Conservation (phyloP, 2,113 vertebrate genomes). For the Pipa parva region DNA sequence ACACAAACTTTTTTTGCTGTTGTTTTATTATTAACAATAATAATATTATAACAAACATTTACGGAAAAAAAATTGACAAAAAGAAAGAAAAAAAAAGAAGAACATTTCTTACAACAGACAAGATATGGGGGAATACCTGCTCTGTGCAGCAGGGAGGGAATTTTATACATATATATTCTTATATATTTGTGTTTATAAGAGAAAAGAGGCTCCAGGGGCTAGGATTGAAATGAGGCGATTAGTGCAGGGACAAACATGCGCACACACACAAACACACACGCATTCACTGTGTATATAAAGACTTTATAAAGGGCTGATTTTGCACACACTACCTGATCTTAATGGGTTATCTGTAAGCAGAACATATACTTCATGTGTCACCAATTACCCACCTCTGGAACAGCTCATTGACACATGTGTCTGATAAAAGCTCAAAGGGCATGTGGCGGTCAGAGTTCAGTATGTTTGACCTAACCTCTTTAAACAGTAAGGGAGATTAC, state of each 20-base stretch:
- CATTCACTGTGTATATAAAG: constrained; percentile 25
- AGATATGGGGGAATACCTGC: constrained; percentile 6
- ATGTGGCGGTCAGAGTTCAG: not conserved
- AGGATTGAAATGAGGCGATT: constrained; percentile 26
- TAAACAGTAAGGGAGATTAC: no score
- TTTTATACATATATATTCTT: constrained; percentile 8
- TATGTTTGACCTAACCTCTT: no score
- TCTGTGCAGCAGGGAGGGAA: not conserved
- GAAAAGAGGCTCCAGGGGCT: constrained; percentile 24
- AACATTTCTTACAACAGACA: constrained; percentile 28
- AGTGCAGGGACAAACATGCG: constrained; percentile 28
- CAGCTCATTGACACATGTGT: not conserved
- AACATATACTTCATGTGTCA: not conserved
- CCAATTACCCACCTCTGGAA: not conserved
- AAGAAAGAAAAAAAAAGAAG: not conserved
- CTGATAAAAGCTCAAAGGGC: not conserved
- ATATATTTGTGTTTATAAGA: constrained; percentile 42
- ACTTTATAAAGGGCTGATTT: not conserved
- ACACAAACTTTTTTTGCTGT: constrained; percentile 20
- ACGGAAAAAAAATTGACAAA: constrained; percentile 21
- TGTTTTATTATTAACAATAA: constrained; percentile 28
- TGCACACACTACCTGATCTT: not conserved
- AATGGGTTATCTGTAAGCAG: not conserved
- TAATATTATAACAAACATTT: constrained; percentile 33
- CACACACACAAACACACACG: constrained; percentile 12